Conservation (phyloP, 1,140 invertebrate genomes). For the Saccostrea cuccullata region DNA sequence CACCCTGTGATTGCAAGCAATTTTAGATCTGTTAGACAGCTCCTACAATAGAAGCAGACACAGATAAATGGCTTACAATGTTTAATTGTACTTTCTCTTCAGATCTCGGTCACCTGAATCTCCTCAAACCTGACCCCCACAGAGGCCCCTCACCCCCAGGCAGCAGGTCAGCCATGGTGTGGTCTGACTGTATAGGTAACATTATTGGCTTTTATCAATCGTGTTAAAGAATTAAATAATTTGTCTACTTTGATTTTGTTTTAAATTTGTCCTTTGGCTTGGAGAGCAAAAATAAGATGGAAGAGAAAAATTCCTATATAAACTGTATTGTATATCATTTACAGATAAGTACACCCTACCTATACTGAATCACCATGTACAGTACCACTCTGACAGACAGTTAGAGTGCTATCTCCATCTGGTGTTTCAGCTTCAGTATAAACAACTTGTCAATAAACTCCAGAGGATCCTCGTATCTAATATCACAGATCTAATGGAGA, state of each 20-base stretch:
- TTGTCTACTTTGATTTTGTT: neutral
- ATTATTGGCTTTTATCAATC: no score
- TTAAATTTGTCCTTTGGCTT: neutral
- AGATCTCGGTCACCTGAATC: neutral
- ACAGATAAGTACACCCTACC: neutral
- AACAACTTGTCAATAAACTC: conserved; percentile 35
- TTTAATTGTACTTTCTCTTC: no score
- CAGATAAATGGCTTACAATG: no score
- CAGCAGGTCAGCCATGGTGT: conserved; percentile 19
- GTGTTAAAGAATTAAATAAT: no score
- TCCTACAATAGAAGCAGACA: no score
- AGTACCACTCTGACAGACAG: conserved; percentile 41
- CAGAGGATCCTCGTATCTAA: conserved; percentile 19
- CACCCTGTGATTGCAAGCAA: no score
- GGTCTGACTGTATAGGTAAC: neutral
- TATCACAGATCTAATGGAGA: conserved; percentile 37
- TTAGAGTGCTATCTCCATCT: conserved; percentile 42
- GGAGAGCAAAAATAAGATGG: no score
- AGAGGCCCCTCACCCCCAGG: neutral
- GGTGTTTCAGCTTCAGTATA: conserved; percentile 53
- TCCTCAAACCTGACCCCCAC: neutral
- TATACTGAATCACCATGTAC: neutral
- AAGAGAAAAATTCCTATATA: no score
- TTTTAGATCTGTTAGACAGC: no score
- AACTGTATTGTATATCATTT: neutral